Evolutionary conservation across 2,113 vertebrate genomes (phyloP), one percentile per base, ranked within the genome.

Genomic region (Nestor notabilis): DNA sequence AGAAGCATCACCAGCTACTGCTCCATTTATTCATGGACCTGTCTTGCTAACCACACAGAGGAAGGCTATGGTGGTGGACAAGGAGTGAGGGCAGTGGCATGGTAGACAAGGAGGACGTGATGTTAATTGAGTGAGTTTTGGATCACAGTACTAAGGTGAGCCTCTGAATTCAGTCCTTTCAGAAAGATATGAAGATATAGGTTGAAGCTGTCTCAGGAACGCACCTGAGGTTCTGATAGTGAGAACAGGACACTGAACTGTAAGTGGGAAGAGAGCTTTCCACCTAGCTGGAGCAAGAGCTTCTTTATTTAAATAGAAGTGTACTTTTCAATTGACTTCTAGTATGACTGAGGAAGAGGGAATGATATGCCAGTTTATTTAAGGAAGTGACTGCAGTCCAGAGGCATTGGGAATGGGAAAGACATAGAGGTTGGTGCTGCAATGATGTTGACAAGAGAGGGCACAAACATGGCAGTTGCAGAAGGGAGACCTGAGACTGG

Each of bases 21-120:
- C 18, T 47, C 10, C 43, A 33, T 63, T 9, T 27, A 8, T 39
- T 43, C 7, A 10, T 35, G 14, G 53, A 23, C 10, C 5, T 64
- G 25, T 80, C 35, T 47, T 53, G 37, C 10, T n/a, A 19, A 61
- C 39, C 28, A 31, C 65, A 27, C 5, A 8, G 39, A 74, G 19
- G n/a, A 23, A 66, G 7, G 46, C 8, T 0, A 0, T n/a, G n/a
- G n/a, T 46, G 27, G 29, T 75, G 33, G 37, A 27, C 47, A 29
- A 53, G 23, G 31, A 24, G 14, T 5, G 33, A 91, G 11, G n/a
- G 21, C 37, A 47, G 24, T 31, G n/a, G 15, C 10, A 24, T 4
- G 17, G 24, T 20, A 15, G n/a, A 44, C 18, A 53, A 43, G 24
- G n/a, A 65, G 39, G 31, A n/a, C 2, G 1, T 21, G 17, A 29